Evolutionary conservation across 2,888 invertebrate species (phyloP), one percentile per base, ranked within the genome.

Genomic region (Drosophila multiciliata): DNA sequence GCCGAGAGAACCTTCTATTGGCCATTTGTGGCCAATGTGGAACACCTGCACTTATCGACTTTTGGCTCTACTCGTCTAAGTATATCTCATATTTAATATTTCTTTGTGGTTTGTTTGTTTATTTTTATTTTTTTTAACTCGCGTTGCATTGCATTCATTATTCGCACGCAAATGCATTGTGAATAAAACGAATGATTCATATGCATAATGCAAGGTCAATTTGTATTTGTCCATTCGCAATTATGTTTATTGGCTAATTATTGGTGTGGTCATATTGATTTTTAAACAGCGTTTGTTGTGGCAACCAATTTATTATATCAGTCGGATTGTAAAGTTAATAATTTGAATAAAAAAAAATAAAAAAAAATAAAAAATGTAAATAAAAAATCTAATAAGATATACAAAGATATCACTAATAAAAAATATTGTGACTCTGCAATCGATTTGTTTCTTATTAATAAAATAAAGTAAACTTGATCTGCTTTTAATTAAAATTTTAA

Each of bases 111-210:
- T 75, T 58, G 38, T 50, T 67, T 70, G 54, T 59, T 33, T 53
- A 67, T 68, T 29, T 5, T 29, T 29, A 57, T 50, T 59, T 49
- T 55, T 57, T 64, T 54, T 7, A 20, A 45, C 12, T 45, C 20
- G 20, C 20, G 35, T 67, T 62, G 15, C 5, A 29, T 78, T 77
- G 76, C 73, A 78, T 87, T 82, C 76, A 83, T 89, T 89, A 90
- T 55, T 23, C 48, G 75, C 89, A 89, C 90, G 89, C 89, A 90
- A 89, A 85, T 85, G 82, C 65, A 69, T 42, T 65, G 52, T 33
- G 63, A 53, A 48, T 63, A 36, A 36, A 62, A 29, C 48, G 45
- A 50, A 58, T 66, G 48, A 65, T 63, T 75, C 64, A 59, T 50
- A 52, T 55, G 11, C 20, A 32, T 58, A 55, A 35, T 60, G 48